phyloP scores from a whole-genome alignment of 2,113 vertebrate genomes.

The Calonectris borealis region DNA sequence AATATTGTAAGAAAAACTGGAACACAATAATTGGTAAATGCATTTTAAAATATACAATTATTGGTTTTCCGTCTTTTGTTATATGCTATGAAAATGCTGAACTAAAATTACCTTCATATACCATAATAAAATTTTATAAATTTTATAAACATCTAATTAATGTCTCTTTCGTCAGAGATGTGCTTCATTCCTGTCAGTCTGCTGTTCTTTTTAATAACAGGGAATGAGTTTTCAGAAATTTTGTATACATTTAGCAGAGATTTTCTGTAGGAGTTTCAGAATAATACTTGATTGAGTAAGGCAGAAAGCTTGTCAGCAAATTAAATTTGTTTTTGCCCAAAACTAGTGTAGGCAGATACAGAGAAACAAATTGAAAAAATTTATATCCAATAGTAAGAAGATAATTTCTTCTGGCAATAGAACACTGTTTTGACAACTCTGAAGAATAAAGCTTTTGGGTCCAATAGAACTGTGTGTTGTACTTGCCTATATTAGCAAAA shows the following conservation, averaged over 20 bases:
- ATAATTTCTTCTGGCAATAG: slow-evolving; percentile 56
- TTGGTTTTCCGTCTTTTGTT: background rate
- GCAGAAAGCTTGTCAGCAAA: slow-evolving; percentile 38
- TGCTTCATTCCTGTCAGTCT: background rate
- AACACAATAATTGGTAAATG: background rate
- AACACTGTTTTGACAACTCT: slow-evolving; percentile 57
- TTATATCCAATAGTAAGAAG: slow-evolving; percentile 31
- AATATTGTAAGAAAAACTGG: background rate
- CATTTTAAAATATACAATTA: background rate
- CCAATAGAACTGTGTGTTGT: background rate
- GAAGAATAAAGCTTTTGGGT: slow-evolving; percentile 36
- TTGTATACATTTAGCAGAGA: slow-evolving; percentile 11
- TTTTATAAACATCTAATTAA: background rate
- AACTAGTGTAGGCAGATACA: slow-evolving; percentile 38
- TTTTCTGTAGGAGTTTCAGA: slow-evolving; percentile 6
- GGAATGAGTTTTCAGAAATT: background rate
- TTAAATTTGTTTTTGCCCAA: slow-evolving; percentile 37
- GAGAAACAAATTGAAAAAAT: slow-evolving; percentile 58
- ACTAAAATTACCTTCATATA: background rate
- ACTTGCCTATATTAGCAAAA: slow-evolving; percentile 29
- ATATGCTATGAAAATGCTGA: background rate
- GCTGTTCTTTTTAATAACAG: background rate
- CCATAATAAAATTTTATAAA: background rate
- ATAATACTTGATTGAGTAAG: slow-evolving; percentile 27
- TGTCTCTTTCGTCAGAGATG: background rate